Evolutionary conservation across 64 coral and sea anemone genomes (phyloP).

Genomic region (Montipora cactus): DNA sequence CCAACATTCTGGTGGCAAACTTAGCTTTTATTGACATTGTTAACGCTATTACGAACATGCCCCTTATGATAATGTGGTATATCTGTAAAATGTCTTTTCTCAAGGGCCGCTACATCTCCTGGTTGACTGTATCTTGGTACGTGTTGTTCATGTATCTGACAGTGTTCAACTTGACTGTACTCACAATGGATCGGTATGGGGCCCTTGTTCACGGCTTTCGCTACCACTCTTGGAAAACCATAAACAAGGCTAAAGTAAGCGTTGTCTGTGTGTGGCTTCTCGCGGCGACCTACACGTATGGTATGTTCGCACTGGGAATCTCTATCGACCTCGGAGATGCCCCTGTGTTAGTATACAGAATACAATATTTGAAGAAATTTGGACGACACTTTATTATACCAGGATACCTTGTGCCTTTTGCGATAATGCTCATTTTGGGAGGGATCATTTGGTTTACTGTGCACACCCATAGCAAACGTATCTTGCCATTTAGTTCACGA

Average conservation of each 20-base stretch:
- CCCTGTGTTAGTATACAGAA: conserved; percentile 75
- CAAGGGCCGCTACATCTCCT: conserved; percentile 40
- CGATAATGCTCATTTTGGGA: conserved; percentile 48
- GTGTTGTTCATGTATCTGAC: conserved; percentile 71
- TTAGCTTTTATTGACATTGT: conserved; percentile 63
- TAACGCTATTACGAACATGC: conserved; percentile 67
- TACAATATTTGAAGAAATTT: conserved; percentile 66
- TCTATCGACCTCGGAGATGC: conserved; percentile 66
- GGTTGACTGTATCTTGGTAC: conserved; percentile 59
- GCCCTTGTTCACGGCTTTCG: conserved; percentile 75
- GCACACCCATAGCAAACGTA: conserved; percentile 11
- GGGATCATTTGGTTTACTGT: conserved; percentile 61
- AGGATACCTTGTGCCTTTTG: conserved; percentile 68
- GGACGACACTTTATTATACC: conserved; percentile 69
- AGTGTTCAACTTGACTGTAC: conserved; percentile 57
- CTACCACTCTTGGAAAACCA: conserved; percentile 82
- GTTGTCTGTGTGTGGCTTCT: conserved; percentile 50
- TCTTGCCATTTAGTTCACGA: neutral
- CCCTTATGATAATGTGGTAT: conserved; percentile 73
- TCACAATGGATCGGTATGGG: conserved; percentile 81
- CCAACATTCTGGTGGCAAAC: conserved; percentile 72
- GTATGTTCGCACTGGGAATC: conserved; percentile 66
- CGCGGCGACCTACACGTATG: conserved; percentile 54
- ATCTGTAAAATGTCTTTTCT: conserved; percentile 52
- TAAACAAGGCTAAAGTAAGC: conserved; percentile 60